Evolutionary conservation across 2,797 vertebrate species (phyloP).

Genomic region (Acipenser transmontanus): DNA sequence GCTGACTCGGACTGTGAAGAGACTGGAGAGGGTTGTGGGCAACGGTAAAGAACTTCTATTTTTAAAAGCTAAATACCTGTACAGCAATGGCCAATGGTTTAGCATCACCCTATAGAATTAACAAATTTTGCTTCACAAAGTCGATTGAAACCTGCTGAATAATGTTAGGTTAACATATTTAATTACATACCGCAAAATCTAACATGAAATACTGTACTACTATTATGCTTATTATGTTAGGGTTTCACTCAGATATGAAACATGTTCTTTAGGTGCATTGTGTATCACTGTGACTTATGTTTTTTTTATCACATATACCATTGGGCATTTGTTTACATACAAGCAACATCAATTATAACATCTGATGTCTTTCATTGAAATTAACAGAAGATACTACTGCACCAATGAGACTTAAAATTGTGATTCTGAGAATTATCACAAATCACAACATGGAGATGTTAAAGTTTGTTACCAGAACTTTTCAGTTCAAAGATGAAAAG

Average conservation of each 20-base stretch:
- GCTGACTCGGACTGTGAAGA: conserved; percentile 36
- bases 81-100: too few relatives aligned
- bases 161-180: too few relatives aligned
- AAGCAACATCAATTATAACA: background rate
- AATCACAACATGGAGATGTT: background rate
- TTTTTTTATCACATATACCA: background rate
- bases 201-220: too few relatives aligned
- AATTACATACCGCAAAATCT: too few relatives aligned
- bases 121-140: too few relatives aligned
- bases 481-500: too few relatives aligned
- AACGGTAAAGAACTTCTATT: conserved; percentile 43
- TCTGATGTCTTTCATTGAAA: background rate
- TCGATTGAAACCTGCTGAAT: too few relatives aligned
- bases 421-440: background rate
- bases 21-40: conserved; percentile 57
- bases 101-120: too few relatives aligned
- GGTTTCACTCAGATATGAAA: background rate
- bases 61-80: too few relatives aligned
- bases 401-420: background rate
- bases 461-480: too few relatives aligned
- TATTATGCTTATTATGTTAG: too few relatives aligned
- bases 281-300: background rate
- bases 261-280: background rate
- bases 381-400: background rate
- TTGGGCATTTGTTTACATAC: background rate